Evolutionary conservation across 2,888 invertebrate species (phyloP).

Genomic region (Ornithoptera alexandrae): DNA sequence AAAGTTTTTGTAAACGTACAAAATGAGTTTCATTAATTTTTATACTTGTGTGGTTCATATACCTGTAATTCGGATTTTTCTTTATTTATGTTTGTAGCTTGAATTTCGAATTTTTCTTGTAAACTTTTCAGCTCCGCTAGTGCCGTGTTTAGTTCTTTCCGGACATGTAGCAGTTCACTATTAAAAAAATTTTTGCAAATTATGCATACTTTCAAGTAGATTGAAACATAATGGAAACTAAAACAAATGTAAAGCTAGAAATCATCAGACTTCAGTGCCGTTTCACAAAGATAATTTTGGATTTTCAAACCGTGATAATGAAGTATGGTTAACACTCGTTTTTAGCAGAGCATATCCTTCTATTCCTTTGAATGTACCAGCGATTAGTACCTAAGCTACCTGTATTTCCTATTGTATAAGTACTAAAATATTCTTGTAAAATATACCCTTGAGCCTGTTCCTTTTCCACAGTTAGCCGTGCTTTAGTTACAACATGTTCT

Average conservation of each 20-base stretch:
- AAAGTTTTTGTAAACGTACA: too few relatives aligned
- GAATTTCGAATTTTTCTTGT: slow-evolving; percentile 82
- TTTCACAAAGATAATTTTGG: too few relatives aligned
- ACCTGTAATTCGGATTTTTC: slow-evolving; percentile 86
- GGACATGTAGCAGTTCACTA: slow-evolving; percentile 82
- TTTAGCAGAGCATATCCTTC: neutral
- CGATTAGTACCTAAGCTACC: too few relatives aligned
- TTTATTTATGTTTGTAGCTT: slow-evolving; percentile 85
- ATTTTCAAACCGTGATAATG: too few relatives aligned
- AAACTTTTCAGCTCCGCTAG: slow-evolving; percentile 83
- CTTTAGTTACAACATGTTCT: slow-evolving; percentile 90
- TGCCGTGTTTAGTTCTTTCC: slow-evolving; percentile 81
- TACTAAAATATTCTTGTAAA: neutral
- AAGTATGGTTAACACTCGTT: neutral
- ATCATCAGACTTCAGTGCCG: neutral
- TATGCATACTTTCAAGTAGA: neutral
- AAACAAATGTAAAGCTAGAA: slow-evolving; percentile 5
- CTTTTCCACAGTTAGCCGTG: slow-evolving; percentile 89
- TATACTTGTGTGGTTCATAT: slow-evolving; percentile 30
- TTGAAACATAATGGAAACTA: neutral
- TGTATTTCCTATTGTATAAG: neutral
- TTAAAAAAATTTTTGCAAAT: slow-evolving; percentile 35
- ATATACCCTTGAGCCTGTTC: slow-evolving; percentile 85
- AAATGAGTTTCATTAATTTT: too few relatives aligned
- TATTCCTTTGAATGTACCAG: neutral